phyloP scores from a whole-genome alignment of 2,797 vertebrate genomes.

The Lagodon rhomboides region DNA sequence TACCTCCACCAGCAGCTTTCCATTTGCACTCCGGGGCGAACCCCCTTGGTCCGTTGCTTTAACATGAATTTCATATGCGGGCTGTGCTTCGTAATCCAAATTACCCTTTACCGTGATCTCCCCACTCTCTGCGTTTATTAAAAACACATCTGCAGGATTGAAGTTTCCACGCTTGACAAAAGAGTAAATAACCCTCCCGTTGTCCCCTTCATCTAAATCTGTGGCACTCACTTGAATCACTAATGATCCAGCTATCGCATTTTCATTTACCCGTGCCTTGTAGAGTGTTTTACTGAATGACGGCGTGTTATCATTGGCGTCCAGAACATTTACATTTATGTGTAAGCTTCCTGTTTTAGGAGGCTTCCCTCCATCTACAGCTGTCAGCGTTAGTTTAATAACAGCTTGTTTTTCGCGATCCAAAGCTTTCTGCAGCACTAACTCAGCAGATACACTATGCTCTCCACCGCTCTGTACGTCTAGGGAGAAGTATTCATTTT shows the following conservation, averaged over 20 bases:
- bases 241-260: slow-evolving; percentile 43
- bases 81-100: slow-evolving; percentile 73
- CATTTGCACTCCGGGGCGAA: slow-evolving; percentile 63
- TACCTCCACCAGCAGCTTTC: slow-evolving; percentile 81
- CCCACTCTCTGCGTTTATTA: slow-evolving; percentile 73
- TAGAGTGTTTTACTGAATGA: slow-evolving; percentile 80
- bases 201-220: slow-evolving; percentile 77
- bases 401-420: slow-evolving; percentile 82
- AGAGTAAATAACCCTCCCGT: slow-evolving; percentile 79
- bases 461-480: slow-evolving; percentile 75
- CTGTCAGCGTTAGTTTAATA: slow-evolving; percentile 78
- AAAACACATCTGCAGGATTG: slow-evolving; percentile 62
- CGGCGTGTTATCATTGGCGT: slow-evolving; percentile 86
- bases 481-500: slow-evolving; percentile 84
- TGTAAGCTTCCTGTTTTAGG: slow-evolving; percentile 77
- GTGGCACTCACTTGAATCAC: slow-evolving; percentile 70
- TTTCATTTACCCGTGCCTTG: slow-evolving; percentile 83
- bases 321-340: slow-evolving; percentile 81
- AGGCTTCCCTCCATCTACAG: slow-evolving; percentile 86
- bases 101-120: slow-evolving; percentile 56
- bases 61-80: slow-evolving; percentile 73
- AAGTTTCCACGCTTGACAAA: slow-evolving; percentile 75
- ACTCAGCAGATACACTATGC: slow-evolving; percentile 78
- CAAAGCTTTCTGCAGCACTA: slow-evolving; percentile 82
- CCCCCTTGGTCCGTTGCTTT: slow-evolving; percentile 70